Evolutionary conservation across 2,797 vertebrate species (phyloP), one percentile per base, ranked within the genome.

Genomic region (Lepidocolaptes lacrymiger): DNA sequence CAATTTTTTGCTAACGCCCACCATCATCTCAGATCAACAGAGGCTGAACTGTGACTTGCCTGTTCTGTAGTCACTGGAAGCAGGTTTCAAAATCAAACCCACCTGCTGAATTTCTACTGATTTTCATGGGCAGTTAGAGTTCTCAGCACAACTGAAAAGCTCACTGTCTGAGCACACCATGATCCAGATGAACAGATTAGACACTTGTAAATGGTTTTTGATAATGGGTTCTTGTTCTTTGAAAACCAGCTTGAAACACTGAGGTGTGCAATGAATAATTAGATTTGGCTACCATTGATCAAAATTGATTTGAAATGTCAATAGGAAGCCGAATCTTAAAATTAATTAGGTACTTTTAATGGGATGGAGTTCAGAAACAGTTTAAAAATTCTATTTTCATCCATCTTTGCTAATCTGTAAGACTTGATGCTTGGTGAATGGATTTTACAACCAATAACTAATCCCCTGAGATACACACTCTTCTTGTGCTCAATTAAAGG

Each of bases 401-500:
- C 64, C 28, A 28, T 32, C 3, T 80, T 79, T 46, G n/a, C 62
- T 80, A 54, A 64, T 83, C 64, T 83, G 58, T 73, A 85, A 78
- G 24, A 84, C 81, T 39, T 49, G 51, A 68, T 75, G 32, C 44
- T 64, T 44, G 46, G 43, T 86, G 85, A 83, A 93, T 69, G 51
- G 78, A 20, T 92, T 91, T 92, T 91, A 81, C 39, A 77, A 44
- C 3, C 4, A 9, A 28, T 72, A 88, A 85, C 63, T 72, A 85
- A 86, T 86, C 69, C 43, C 48, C 62, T 52, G 91, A 82, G 66
- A 68, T 81, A 69, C 5, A 20, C 10, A 22, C 39, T 91, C 26
- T 37, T 93, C 68, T 63, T 51, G 56, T 77, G 59, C 87, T 91
- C 87, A 91, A 62, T 88, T 88, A 92, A 94, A 85, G 62, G 51